phyloP scores from a whole-genome alignment of 2,797 vertebrate species.

The Macroramphosus scolopax region DNA sequence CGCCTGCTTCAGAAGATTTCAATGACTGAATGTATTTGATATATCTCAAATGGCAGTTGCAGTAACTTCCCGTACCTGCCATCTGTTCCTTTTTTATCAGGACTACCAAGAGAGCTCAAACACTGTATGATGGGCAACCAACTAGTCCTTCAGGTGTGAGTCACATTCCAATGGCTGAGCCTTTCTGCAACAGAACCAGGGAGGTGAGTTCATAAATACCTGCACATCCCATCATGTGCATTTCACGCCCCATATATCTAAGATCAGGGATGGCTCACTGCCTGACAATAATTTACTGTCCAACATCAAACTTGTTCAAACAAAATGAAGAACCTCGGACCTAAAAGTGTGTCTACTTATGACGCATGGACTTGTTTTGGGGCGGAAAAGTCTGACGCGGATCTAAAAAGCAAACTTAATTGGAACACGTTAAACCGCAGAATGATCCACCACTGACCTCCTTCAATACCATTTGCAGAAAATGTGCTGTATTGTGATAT shows the following conservation, averaged over 20 bases:
- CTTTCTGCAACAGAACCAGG: slow-evolving; percentile 92
- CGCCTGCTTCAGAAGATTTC: background rate
- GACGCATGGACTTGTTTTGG: too few species aligned
- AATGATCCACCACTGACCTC: too few species aligned
- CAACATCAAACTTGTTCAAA: background rate
- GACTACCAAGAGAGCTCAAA: slow-evolving; percentile 88
- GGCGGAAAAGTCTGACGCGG: too few species aligned
- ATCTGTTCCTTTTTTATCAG: slow-evolving; percentile 63
- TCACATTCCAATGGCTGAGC: slow-evolving; percentile 94
- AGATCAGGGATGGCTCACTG: too few species aligned
- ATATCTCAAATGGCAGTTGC: too few species aligned
- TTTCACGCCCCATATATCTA: background rate
- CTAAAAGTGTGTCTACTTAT: too few species aligned
- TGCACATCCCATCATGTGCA: background rate
- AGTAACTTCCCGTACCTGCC: background rate
- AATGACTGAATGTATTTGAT: too few species aligned
- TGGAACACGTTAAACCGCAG: too few species aligned
- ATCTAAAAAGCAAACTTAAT: too few species aligned
- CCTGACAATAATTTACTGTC: too few species aligned
- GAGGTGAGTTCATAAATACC: slow-evolving; percentile 77
- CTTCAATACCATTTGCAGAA: too few species aligned
- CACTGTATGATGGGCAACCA: slow-evolving; percentile 86
- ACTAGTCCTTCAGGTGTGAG: slow-evolving; percentile 84
- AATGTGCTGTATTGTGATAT: too few species aligned
- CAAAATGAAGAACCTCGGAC: background rate